Percentiles rank a stretch among this genome's conserved stretches.
phyloP scores from a whole-genome alignment of 1,140 invertebrate species.

The Bombus superbus region DNA sequence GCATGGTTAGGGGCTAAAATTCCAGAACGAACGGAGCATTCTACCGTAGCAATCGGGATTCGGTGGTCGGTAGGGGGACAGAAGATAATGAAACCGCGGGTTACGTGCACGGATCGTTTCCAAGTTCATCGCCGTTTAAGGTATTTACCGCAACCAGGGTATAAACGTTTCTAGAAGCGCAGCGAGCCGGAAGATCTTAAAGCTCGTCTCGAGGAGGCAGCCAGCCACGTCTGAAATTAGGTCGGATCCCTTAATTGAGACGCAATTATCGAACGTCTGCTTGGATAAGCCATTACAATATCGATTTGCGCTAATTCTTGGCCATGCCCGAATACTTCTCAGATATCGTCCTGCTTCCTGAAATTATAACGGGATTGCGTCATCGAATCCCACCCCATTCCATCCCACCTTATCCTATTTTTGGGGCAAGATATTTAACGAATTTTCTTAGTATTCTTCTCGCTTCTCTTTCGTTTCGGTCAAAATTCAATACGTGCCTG shows the following conservation, averaged over 20 bases:
- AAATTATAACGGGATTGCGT: neutral
- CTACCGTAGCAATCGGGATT: neutral
- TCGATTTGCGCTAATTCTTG: conserved; percentile 50
- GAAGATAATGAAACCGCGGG: conserved; percentile 60
- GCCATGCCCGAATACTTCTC: neutral
- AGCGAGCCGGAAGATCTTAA: conserved; percentile 58
- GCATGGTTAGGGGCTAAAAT: conserved; percentile 10
- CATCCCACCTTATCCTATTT: neutral
- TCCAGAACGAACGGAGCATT: conserved; percentile 14
- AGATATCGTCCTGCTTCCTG: neutral
- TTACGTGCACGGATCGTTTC: conserved; percentile 53
- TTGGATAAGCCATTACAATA: conserved; percentile 52
- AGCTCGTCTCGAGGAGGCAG: conserved; percentile 53
- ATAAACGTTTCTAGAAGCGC: conserved; percentile 65
- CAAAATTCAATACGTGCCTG: too few relatives aligned
- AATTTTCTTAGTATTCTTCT: neutral
- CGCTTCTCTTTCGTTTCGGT: too few relatives aligned
- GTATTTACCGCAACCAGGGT: conserved; percentile 62
- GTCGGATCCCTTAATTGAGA: conserved; percentile 76
- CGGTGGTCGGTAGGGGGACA: conserved; percentile 12
- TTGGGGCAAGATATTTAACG: neutral
- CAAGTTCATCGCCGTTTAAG: conserved; percentile 59
- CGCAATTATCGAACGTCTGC: conserved; percentile 73
- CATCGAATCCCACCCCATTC: neutral
- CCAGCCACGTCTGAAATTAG: conserved; percentile 61